Evolutionary conservation across 2,888 invertebrate species (phyloP).

Genomic region (Gasteruption jaculator): DNA sequence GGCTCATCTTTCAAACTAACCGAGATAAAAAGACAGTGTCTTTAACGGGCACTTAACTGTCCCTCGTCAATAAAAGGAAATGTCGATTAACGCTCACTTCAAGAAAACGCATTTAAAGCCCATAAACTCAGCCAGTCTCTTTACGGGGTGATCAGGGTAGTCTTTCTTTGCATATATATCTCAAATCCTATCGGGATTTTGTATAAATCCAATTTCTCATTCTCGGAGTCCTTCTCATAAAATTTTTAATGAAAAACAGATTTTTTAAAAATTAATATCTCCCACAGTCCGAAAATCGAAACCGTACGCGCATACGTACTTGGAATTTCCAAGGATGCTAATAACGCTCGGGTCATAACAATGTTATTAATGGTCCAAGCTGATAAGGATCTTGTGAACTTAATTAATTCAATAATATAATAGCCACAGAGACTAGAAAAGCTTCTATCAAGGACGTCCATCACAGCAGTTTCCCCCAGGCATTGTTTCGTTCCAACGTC

Average conservation of each 20-base stretch:
- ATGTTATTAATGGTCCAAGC: constrained; percentile 43
- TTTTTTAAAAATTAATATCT: too few species aligned
- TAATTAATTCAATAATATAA: constrained; percentile 48
- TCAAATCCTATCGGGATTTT: too few species aligned
- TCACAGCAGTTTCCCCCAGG: constrained; percentile 44
- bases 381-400: constrained; percentile 40
- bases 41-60: constrained; percentile 35
- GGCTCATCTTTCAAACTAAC: constrained; percentile 25
- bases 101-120: too few species aligned
- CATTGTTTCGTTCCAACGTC: constrained; percentile 42
- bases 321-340: too few species aligned
- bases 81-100: constrained; percentile 14
- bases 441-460: constrained; percentile 47
- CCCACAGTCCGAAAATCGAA: too few species aligned
- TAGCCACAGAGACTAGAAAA: constrained; percentile 37
- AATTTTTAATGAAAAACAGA: too few species aligned
- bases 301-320: too few species aligned
- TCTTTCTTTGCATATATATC: too few species aligned
- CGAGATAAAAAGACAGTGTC: constrained; percentile 29
- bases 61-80: constrained; percentile 25
- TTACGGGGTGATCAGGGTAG: too few species aligned
- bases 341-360: constrained; percentile 33
- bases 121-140: too few species aligned
- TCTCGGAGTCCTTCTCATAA: too few species aligned
- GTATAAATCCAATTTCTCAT: too few species aligned